These are phyloP conservation scores for Platycercus adscitus DNA, from an alignment of 2,113 vertebrate genomes.

Conservation along the genomic window DNA sequence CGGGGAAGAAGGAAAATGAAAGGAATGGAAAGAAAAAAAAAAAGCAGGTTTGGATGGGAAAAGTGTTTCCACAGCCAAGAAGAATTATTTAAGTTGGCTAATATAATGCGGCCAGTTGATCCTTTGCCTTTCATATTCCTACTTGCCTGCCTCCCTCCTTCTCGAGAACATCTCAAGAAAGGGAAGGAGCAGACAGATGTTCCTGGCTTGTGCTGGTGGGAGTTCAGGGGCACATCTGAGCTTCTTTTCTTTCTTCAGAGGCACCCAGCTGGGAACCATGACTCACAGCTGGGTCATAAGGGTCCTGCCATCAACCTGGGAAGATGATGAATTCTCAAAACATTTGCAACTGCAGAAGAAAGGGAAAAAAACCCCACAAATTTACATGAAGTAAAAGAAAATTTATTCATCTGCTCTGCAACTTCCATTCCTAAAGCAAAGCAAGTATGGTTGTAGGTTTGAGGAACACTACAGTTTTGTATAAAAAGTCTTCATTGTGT, in stretches of 20 bases:
- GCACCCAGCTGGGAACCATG: slow-evolving; percentile 12
- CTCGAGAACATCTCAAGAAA: not conserved
- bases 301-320: slow-evolving; percentile 11
- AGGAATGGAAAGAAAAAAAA: fast-evolving
- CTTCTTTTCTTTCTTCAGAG: slow-evolving; percentile 2
- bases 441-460: not conserved
- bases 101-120: slow-evolving; percentile 1
- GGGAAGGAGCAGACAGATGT: slow-evolving; percentile 47
- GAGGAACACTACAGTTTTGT: not conserved
- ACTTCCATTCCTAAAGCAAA: not conserved
- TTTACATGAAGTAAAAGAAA: not conserved
- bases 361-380: not conserved
- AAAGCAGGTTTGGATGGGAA: slow-evolving; percentile 33
- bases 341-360: not conserved
- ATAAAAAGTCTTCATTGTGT: not conserved
- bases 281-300: slow-evolving; percentile 8
- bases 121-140: slow-evolving; percentile 44
- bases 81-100: slow-evolving; percentile 66
- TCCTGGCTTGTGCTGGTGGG: not conserved
- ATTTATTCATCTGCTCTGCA: not conserved
- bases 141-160: slow-evolving; percentile 9
- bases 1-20: too few relatives aligned
- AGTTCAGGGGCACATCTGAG: not conserved
- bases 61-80: slow-evolving; percentile 57
- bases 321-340: slow-evolving; percentile 6